Conservation (phyloP, 2,113 vertebrate species). For the Ammodytes dubius region DNA sequence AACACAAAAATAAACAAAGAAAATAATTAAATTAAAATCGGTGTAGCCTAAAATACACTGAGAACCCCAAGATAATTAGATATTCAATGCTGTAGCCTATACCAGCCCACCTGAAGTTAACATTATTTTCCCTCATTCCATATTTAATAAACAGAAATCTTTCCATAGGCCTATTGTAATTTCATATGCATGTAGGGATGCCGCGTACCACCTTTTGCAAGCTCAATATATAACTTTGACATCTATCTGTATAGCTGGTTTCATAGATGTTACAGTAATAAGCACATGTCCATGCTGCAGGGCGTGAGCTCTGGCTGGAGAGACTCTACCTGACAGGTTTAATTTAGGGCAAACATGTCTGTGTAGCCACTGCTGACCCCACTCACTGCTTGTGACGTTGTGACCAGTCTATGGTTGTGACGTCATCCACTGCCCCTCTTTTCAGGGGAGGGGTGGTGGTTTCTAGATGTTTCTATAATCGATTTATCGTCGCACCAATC, state of each 20-base stretch:
- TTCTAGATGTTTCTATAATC: slow-evolving; percentile 84
- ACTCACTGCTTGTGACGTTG: no score
- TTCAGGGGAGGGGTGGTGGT: slow-evolving; percentile 7
- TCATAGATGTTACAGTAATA: background rate
- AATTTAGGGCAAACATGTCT: background rate
- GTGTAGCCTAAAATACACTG: background rate
- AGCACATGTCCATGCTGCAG: no score
- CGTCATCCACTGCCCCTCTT: slow-evolving; percentile 49
- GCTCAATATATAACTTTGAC: background rate
- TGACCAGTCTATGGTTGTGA: slow-evolving; percentile 31
- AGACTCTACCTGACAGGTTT: slow-evolving; percentile 19
- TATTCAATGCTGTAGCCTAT: background rate
- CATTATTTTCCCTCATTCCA: background rate
- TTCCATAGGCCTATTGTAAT: background rate
- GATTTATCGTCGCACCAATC: slow-evolving; percentile 75
- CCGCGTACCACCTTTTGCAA: background rate
- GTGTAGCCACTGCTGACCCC: rapidly evolving
- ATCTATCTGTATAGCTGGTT: background rate
- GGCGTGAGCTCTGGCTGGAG: background rate
- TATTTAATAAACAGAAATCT: background rate
- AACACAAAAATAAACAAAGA: background rate
- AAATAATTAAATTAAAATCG: background rate
- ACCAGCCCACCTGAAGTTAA: background rate
- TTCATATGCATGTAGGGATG: background rate
- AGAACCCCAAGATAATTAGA: background rate